Base-by-base conservation (phyloP, 2,888 invertebrate species). In the Dascillus cervinus region DNA sequence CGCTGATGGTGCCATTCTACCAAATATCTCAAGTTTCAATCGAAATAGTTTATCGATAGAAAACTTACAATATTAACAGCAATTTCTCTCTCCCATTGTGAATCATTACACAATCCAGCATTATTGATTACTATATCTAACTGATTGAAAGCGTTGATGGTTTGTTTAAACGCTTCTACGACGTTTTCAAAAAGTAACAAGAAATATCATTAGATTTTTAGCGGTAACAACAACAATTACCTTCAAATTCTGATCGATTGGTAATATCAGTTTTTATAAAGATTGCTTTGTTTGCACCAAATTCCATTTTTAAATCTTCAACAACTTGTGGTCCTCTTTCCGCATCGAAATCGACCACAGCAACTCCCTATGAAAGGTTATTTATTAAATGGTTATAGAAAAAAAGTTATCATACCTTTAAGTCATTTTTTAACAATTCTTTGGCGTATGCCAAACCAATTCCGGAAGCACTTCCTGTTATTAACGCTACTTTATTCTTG, bases 41-140 rank as follows among this genome's bases (percentile, higher is more conserved):
- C n/a, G n/a, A n/a, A n/a, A n/a, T n/a, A n/a, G n/a, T n/a, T n/a
- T n/a, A n/a, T n/a, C n/a, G n/a, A n/a, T n/a, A n/a, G n/a, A n/a
- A n/a, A n/a, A n/a, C n/a, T n/a, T n/a, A n/a, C n/a, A n/a, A n/a
- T n/a, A n/a, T n/a, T n/a, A n/a, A n/a, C n/a, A n/a, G n/a, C n/a
- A n/a, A n/a, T n/a, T n/a, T n/a, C n/a, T n/a, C n/a, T n/a, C n/a
- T 80, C 79, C 79, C 80, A 81, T 52, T 79, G 76, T 47, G 78
- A 64, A 50, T 81, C 80, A 56, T 81, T 79, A 73, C 79, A 77
- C 22, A 81, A 76, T 4, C 82, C 82, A 4, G 82, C 82, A 57
- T 83, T 83, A 62, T 82, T 83, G 10, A 71, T 58, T 3, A 72
- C 61, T 26, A 73, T 68, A 34, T 72, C 70, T n/a, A n/a, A n/a